Base-by-base conservation (phyloP, 2,113 vertebrate genomes). In the Corythaixoides concolor region DNA sequence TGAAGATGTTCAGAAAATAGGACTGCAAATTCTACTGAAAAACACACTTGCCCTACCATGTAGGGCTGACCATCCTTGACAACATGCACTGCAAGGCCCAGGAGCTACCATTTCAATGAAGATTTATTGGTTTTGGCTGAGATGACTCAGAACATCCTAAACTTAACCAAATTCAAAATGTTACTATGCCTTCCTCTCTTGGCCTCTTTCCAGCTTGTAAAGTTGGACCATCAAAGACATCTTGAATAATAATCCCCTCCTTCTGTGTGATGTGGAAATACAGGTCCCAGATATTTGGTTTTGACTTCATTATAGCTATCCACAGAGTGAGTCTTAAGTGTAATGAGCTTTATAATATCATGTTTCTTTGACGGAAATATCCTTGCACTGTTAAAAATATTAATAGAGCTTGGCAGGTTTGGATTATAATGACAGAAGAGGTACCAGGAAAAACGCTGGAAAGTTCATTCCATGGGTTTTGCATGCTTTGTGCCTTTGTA, bases 41-140 rank as follows among this genome's bases (percentile, higher is more conserved):
- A 87, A 39, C 11, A 55, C 11, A 66, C 2, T 0, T 56, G 20
- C 14, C 6, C 16, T 23, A 41, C 2, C 1, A 26, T 2, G 6
- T 3, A 77, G 14, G 35, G 5, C 4, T 56, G 21, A 16, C 17
- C 15, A 27, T 18, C 5, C 26, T 82, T 82, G 30, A 4, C 19
- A 83, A 7, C 1, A 1, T 7, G 0, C 20, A 33, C 19, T n/a
- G 6, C 14, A 76, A 64, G 7, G 30, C 12, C 5, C 23, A 59
- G 28, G 32, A 72, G 8, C 6, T 49, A 9, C 6, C 8, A 69
- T 39, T 89, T 79, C 23, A 64, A 28, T 9, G 17, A 81, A 82
- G 3, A 6, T 6, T 67, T 53, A 1, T 17, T 2, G 77, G 74
- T 64, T 67, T 39, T 66, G 11, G 4, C 14, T 60, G 22, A 78